Conservation (phyloP, 1,140 invertebrate genomes). For the Drosophila nigrodunni region DNA sequence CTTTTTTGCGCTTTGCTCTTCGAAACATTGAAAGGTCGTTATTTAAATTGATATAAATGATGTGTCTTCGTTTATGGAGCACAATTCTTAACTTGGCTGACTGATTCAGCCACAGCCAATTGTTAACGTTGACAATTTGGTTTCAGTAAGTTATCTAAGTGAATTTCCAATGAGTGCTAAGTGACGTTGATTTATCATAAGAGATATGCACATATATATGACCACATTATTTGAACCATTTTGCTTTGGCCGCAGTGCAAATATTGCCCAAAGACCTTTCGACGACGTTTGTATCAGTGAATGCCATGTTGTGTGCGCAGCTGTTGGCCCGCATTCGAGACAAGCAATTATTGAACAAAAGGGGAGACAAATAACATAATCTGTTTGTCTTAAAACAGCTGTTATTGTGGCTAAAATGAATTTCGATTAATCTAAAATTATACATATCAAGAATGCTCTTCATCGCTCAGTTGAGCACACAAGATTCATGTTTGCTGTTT, state of each 20-base stretch:
- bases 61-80: constrained; percentile 55
- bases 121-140: constrained; percentile 64
- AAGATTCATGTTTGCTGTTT: constrained; percentile 13
- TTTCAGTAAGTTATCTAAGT: constrained; percentile 49
- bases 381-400: constrained; percentile 33
- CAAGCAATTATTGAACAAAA: constrained; percentile 41
- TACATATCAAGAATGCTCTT: background rate
- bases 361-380: constrained; percentile 27
- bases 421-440: constrained; percentile 12
- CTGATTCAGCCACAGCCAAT: constrained; percentile 35
- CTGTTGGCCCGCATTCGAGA: constrained; percentile 42
- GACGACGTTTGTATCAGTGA: constrained; percentile 5
- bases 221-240: constrained; percentile 30
- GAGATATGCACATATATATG: constrained; percentile 28
- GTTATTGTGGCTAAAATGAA: constrained; percentile 19
- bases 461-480: background rate
- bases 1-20: constrained; percentile 47
- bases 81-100: constrained; percentile 38
- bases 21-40: constrained; percentile 75
- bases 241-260: constrained; percentile 19
- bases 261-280: constrained; percentile 27
- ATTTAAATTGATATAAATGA: constrained; percentile 84
- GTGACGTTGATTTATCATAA: constrained; percentile 79
- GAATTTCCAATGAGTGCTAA: constrained; percentile 73
- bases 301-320: constrained; percentile 27